phyloP scores from a whole-genome alignment of 2,888 invertebrate genomes.

The Cryptocephalus primarius region DNA sequence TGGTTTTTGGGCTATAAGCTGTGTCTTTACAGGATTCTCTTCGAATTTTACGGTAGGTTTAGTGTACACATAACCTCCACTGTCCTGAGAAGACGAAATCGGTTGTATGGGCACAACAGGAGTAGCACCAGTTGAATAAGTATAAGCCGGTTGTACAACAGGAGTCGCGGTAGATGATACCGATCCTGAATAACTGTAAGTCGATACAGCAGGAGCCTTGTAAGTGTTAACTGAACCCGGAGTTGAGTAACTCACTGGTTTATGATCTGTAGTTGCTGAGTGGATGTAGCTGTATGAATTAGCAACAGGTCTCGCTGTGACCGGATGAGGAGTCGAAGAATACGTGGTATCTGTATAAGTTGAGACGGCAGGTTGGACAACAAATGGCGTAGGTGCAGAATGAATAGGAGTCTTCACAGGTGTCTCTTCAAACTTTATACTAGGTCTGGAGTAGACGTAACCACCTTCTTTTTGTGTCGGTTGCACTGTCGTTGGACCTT shows the following conservation, averaged over 20 bases:
- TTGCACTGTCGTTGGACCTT: conserved; percentile 30
- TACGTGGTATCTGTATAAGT: background rate
- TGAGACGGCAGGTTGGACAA: background rate
- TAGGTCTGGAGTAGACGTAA: conserved; percentile 12
- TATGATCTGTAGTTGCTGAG: too few relatives aligned
- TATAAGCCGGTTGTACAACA: too few relatives aligned
- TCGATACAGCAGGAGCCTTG: conserved; percentile 8
- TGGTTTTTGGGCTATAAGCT: background rate
- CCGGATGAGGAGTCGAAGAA: background rate
- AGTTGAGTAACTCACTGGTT: background rate
- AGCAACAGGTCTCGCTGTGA: background rate
- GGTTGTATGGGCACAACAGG: too few relatives aligned
- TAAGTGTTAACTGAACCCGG: conserved; percentile 1
- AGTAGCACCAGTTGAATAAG: too few relatives aligned
- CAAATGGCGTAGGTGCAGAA: too few relatives aligned
- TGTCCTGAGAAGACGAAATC: background rate
- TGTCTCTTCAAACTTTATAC: conserved; percentile 10
- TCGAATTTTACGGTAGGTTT: conserved; percentile 31
- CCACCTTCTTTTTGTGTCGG: conserved; percentile 27
- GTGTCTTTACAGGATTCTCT: conserved; percentile 24
- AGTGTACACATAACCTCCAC: conserved; percentile 28
- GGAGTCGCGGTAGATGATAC: too few relatives aligned
- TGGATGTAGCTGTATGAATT: too few relatives aligned
- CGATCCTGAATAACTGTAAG: conserved; percentile 4
- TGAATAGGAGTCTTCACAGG: too few relatives aligned